Percentiles rank a stretch among this genome's conserved stretches.
These are phyloP conservation scores for Mus minutoides DNA, from an alignment of 2,797 vertebrate species.

Conservation along the genomic window DNA sequence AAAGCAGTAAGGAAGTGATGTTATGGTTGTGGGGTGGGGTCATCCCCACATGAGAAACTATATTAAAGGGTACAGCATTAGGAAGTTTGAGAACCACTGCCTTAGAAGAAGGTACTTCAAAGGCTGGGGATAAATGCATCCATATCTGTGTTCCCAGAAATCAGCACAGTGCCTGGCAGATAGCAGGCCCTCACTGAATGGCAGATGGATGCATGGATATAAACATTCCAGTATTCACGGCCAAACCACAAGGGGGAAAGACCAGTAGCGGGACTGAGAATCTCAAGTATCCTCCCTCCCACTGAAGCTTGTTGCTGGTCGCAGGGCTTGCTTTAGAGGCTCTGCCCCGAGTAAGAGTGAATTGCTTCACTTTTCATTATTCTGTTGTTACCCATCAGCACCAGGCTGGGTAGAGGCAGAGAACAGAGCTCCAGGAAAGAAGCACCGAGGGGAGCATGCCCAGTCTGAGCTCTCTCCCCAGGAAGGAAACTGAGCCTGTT, in stretches of 20 bases:
- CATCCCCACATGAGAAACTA: neutral
- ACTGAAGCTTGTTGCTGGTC: neutral
- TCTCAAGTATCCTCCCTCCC: neutral
- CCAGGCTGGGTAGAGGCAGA: no score
- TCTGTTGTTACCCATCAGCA: neutral
- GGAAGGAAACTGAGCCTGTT: neutral
- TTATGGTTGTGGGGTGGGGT: neutral
- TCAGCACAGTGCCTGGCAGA: neutral
- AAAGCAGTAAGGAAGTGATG: neutral
- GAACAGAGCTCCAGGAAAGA: neutral
- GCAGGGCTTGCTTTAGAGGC: neutral
- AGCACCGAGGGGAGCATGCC: neutral
- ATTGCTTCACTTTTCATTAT: neutral
- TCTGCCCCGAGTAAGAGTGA: neutral
- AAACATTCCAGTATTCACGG: neutral
- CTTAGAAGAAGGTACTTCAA: neutral
- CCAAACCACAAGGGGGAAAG: neutral
- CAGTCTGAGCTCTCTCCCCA: neutral
- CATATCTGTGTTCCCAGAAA: neutral
- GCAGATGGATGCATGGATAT: neutral
- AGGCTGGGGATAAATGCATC: neutral
- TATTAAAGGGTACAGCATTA: neutral
- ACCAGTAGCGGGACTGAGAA: neutral
- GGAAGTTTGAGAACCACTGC: neutral
- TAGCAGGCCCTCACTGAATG: neutral